phyloP scores from a whole-genome alignment of 2,113 vertebrate genomes.

The Menura novaehollandiae region DNA sequence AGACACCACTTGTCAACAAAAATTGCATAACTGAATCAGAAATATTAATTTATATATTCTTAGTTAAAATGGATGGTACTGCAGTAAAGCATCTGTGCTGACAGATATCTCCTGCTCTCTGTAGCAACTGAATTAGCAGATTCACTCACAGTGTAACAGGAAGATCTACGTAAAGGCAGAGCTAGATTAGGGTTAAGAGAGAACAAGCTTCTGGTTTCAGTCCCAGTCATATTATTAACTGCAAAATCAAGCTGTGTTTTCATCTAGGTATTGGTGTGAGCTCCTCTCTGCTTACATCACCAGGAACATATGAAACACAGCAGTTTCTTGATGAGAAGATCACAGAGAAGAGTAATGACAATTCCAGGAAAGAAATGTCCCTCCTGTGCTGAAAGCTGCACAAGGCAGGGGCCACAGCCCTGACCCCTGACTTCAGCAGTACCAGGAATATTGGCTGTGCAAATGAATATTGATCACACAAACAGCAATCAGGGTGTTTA shows the following conservation, averaged over 20 bases:
- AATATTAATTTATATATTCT: not conserved
- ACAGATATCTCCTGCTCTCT: not conserved
- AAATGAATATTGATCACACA: not conserved
- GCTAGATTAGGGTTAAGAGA: not conserved
- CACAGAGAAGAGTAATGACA: not conserved
- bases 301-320: not conserved
- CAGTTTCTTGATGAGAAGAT: not conserved
- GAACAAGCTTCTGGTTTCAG: not conserved
- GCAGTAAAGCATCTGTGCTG: not conserved
- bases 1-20: not conserved
- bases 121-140: not conserved
- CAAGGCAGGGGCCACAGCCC: not conserved
- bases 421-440: not conserved
- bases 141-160: not conserved
- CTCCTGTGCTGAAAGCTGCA: not conserved
- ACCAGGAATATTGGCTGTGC: not conserved
- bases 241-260: constrained; percentile 10
- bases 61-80: not conserved
- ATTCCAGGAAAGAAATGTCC: not conserved
- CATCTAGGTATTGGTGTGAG: not conserved
- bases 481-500: not conserved
- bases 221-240: not conserved
- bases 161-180: not conserved
- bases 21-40: not conserved
- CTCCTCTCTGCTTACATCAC: not conserved